Base-by-base conservation (phyloP, 2,888 invertebrate species). In the Thereva unica region DNA sequence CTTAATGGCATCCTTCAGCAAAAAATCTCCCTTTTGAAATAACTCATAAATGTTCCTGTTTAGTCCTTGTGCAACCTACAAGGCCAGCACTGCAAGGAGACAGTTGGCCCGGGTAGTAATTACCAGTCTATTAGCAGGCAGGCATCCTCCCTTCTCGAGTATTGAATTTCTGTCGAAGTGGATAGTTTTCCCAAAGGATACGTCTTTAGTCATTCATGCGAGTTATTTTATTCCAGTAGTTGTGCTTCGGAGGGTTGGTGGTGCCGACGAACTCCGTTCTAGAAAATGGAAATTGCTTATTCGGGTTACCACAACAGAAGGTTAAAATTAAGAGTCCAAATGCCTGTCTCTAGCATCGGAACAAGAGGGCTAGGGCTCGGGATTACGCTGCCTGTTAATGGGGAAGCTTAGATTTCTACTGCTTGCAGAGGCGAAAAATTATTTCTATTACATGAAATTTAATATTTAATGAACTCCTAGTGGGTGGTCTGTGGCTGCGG, bases 71-170 rank as follows among this genome's bases (percentile, higher is more conserved):
- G 34, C 37, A 8, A 12, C 47, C 34, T 38, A 47, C 6, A 4
- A 37, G 9, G 9, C 12, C 4, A 41, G n/a, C 4, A 64, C 64
- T 54, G 38, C 64, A 65, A 49, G 53, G 44, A 64, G 63, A 66
- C 67, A 69, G 67, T 67, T 68, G 66, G 69, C 64, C 63, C 57
- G 66, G 66, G 66, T 55, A 59, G 57, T 69, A 69, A 69, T 69
- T 69, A 69, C 67, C 42, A 64, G 64, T 64, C 69, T 69, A 69
- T 69, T 69, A 69, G 66, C 47, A 56, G 59, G 37, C 45, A 45
- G 44, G 35, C 6, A 37, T 57, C 10, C 45, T 57, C 42, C 7
- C 37, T 7, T 9, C 34, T 37, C 41, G 23, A 38, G 66, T 67
- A 69, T 69, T 63, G 69, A 69, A 69, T 69, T 69, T 67, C 69